These are phyloP conservation scores for Hyperoplus lanceolatus DNA, from an alignment of 2,797 vertebrate species.

Conservation along the genomic window DNA sequence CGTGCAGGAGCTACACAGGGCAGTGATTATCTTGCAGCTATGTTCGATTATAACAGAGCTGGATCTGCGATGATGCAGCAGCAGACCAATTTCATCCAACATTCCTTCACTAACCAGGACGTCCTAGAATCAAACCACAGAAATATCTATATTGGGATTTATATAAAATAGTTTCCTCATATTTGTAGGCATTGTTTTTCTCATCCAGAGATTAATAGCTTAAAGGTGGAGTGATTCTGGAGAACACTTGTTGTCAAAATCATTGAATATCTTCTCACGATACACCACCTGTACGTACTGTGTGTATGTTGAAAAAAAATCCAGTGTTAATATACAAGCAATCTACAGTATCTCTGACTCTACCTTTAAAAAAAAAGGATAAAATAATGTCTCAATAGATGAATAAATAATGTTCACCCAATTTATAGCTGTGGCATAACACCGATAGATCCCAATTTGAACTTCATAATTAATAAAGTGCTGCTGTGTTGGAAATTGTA, in stretches of 20 bases:
- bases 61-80: conserved; percentile 74
- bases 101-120: conserved; percentile 79
- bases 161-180: neutral
- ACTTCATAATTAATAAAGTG: neutral
- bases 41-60: conserved; percentile 77
- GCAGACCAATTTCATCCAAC: conserved; percentile 74
- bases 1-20: conserved; percentile 72
- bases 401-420: neutral
- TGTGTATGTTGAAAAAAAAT: too few relatives aligned
- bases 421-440: neutral
- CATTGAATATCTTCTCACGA: too few relatives aligned
- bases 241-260: too few relatives aligned
- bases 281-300: too few relatives aligned
- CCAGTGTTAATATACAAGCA: too few relatives aligned
- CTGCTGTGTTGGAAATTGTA: conserved; percentile 36
- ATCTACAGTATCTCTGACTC: too few relatives aligned
- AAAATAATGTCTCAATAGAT: neutral
- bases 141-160: neutral
- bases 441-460: neutral
- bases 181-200: neutral
- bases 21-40: conserved; percentile 79
- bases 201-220: neutral
- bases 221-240: too few relatives aligned
- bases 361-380: neutral
- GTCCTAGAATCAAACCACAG: conserved; percentile 73